Evolutionary conservation across 2,797 vertebrate genomes (phyloP), one percentile per base, ranked within the genome.

Genomic region (Eulemur albifrons): DNA sequence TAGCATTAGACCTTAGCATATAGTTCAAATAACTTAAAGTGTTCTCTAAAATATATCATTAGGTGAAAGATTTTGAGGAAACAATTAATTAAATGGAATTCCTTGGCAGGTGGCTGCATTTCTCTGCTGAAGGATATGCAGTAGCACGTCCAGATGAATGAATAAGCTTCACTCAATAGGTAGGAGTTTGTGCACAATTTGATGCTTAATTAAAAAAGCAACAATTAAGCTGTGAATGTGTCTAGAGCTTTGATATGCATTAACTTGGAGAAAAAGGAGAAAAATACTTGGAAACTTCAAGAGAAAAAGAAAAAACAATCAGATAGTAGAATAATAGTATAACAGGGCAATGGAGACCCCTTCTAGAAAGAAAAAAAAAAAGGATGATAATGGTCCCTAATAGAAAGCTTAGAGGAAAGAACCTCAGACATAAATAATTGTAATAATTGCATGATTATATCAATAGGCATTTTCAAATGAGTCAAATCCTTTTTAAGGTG

Each of bases 31-130:
- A 96, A 97, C 95, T 97, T 98, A 96, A 97, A 94, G 96, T 96
- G 82, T 96, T 95, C 73, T 57, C 92, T 97, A 95, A 98, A 98
- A 97, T 98, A 96, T 88, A 92, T 96, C 94, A 95, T 98, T 98
- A 93, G 57, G 70, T 97, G 96, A 97, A 14, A 48, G 65, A 94
- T 97, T 98, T 97, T 92, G 95, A 98, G 96, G 96, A 98, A 98
- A 98, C 97, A 98, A 98, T 98, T 98, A 98, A 98, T 98, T 98
- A 98, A 97, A 96, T 96, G 90, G 90, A 98, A 97, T 98, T 96
- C 75, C 89, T 98, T 98, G 97, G 97, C 98, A 97, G 63, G 43
- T 81, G 73, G 12, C 77, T 97, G 82, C 0, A 0, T 15, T 80
- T 88, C 80, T 97, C 77, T 1, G 25, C 76, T 0, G 30, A 95